These are phyloP conservation scores for Scaptomyza graminum DNA, from an alignment of 1,140 invertebrate species.

Conservation along the genomic window DNA sequence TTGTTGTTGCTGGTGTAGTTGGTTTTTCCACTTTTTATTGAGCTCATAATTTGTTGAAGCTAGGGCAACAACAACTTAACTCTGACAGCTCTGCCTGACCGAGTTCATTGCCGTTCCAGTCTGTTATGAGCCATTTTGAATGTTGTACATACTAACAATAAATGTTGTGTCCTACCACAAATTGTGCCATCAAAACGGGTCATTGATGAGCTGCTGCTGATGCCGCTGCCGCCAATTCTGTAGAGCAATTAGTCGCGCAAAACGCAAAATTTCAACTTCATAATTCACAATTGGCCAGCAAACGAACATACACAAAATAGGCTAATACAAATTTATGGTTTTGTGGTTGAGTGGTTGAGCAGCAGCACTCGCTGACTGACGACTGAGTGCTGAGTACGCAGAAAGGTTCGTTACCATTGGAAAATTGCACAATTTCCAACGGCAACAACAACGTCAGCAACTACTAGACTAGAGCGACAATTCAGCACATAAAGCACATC, in stretches of 20 bases:
- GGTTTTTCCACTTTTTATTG: slow-evolving; percentile 60
- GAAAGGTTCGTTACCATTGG: slow-evolving; percentile 48
- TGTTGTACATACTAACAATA: neutral
- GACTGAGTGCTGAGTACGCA: slow-evolving; percentile 1
- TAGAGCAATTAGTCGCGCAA: slow-evolving; percentile 58
- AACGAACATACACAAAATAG: slow-evolving; percentile 40
- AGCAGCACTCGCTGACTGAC: slow-evolving; percentile 14
- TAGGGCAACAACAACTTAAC: slow-evolving; percentile 42
- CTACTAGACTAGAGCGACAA: slow-evolving; percentile 22
- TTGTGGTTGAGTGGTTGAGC: slow-evolving; percentile 33
- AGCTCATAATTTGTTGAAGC: slow-evolving; percentile 70
- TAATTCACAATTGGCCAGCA: slow-evolving; percentile 64
- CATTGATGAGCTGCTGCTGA: slow-evolving; percentile 32
- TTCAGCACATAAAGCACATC: slow-evolving; percentile 54
- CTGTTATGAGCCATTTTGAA: neutral
- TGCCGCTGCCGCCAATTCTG: slow-evolving; percentile 44
- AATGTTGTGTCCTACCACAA: neutral
- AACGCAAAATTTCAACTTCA: slow-evolving; percentile 53
- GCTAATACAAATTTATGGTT: slow-evolving; percentile 61
- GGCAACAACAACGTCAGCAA: slow-evolving; percentile 20
- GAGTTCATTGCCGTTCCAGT: slow-evolving; percentile 8
- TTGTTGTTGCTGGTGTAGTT: slow-evolving; percentile 27
- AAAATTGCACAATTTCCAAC: slow-evolving; percentile 58
- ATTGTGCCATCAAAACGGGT: slow-evolving; percentile 4
- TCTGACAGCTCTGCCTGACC: slow-evolving; percentile 42